Evolutionary conservation across 1,140 invertebrate genomes (phyloP), one percentile per base, ranked within the genome.

Genomic region (Globodera ellingtonae): DNA sequence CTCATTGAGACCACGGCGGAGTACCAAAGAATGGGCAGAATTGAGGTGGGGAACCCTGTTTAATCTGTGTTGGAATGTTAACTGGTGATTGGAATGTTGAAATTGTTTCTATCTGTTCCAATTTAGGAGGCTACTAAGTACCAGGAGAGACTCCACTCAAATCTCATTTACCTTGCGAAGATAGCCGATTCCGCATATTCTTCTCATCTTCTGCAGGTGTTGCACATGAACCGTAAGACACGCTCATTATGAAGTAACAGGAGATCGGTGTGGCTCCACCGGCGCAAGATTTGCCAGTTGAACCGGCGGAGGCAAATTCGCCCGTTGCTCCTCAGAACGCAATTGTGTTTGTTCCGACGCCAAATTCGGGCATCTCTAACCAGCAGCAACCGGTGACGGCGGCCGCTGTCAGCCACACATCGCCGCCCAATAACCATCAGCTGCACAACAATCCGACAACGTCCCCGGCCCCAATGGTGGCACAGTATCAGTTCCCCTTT

Each of bases 1-100:
- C 79, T 89, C 44, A 89, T 89, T 52, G 80, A 84, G 50, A 81
- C 79, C 7, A 88, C 88, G 13, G 85, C 78, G n/a, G 86, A 87
- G 79, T 86, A 83, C 75, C 87, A 89, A 66, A 62, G 79, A 8
- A 70, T 77, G 79, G 86, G 85, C 13, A 70, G 80, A 10, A 48
- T 82, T 35, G 72, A 70, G 13, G 84, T 86, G 10, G 35, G 21
- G 9, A 47, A 70, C 35, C 7, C 0, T 44, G n/a, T 67, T 44
- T 75, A 47, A 59, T 72, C 3, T 72, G 18, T 72, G 15, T 21
- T 21, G 5, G 13, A 71, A 72, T 24, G 18, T 24, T 24, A n/a
- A n/a, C n/a, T n/a, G n/a, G n/a, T n/a, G n/a, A n/a, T 21, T 21
- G 5, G 13, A 71, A 72, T 24, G 18, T 24, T 24, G 15, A 47